phyloP scores from a whole-genome alignment of 2,888 invertebrate genomes.

The Cerceris rybyensis region DNA sequence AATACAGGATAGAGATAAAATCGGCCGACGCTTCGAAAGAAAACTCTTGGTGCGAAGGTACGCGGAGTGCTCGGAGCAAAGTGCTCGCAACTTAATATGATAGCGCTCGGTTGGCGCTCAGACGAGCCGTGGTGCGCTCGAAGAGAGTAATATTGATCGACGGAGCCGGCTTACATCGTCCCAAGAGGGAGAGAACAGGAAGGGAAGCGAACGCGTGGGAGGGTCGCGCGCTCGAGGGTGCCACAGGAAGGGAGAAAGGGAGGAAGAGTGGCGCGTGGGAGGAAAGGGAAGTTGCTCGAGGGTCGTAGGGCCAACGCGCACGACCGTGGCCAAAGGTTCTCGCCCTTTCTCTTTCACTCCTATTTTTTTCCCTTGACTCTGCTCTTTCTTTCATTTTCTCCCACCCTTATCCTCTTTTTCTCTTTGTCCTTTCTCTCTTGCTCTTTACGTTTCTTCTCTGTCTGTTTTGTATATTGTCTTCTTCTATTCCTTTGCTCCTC shows the following conservation, averaged over 20 bases:
- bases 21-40: constrained; percentile 43
- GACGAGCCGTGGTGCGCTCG: constrained; percentile 71
- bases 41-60: constrained; percentile 43
- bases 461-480: constrained; percentile 12
- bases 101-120: constrained; percentile 70
- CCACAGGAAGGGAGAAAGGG: constrained; percentile 38
- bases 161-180: constrained; percentile 78
- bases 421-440: not conserved
- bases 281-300: constrained; percentile 47
- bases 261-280: constrained; percentile 18
- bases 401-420: constrained; percentile 11
- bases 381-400: constrained; percentile 5
- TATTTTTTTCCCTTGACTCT: not conserved
- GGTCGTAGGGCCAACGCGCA: constrained; percentile 72
- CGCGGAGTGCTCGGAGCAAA: constrained; percentile 33
- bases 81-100: constrained; percentile 67
- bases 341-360: constrained; percentile 16
- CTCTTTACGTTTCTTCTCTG: not conserved
- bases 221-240: constrained; percentile 61
- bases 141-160: constrained; percentile 81
- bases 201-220: constrained; percentile 47
- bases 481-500: constrained; percentile 6
- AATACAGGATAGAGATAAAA: constrained; percentile 37
- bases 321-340: constrained; percentile 60
- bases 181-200: constrained; percentile 50